Evolutionary conservation across 2,888 invertebrate species (phyloP), one percentile per base, ranked within the genome.

Genomic region (Heliconius hortense): DNA sequence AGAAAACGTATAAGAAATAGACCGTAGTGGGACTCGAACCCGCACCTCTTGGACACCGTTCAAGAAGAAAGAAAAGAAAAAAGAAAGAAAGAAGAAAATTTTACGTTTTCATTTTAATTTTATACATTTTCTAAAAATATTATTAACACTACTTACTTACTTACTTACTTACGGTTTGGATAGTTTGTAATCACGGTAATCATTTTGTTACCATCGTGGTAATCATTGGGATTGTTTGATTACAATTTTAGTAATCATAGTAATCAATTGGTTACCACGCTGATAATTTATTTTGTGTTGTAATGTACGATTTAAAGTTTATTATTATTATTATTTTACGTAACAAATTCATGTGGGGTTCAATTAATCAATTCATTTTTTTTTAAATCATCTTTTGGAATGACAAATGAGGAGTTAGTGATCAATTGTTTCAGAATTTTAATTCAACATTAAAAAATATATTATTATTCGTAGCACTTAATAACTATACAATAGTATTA

Each of bases 141-240:
- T 88, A 88, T 85, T 90, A 89, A 90, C 90, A 86, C 71, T 70
- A 66, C 73, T 31, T 56, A 69, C 48, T 67, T 60, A 60, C 10
- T 21, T n/a, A n/a, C n/a, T n/a, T n/a, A n/a, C n/a, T 66, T 24
- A 66, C 28, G 74, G 74, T 70, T 64, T 70, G 74, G 56, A 63
- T 35, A 59, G 53, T 26, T 39, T 69, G 62, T 15, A 28, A 66
- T 66, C 24, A 43, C 24, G 66, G 24, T 39, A 43, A 67, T 2
- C 10, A 11, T 28, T 67, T 68, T 10, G 11, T 48, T 21, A 48
- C 48, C 21, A 21, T 8, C 7, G 3, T 43, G 24, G 43, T 43
- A 48, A 48, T 28, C 18, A 39, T n/a, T 56, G 15, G n/a, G 53
- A 56, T n/a, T 5, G 3, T 69, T 31, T 69, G 15, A 5, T 69